These are phyloP conservation scores for Ptychochromis oligacanthus DNA, from an alignment of 2,113 vertebrate genomes.

Conservation along the genomic window DNA sequence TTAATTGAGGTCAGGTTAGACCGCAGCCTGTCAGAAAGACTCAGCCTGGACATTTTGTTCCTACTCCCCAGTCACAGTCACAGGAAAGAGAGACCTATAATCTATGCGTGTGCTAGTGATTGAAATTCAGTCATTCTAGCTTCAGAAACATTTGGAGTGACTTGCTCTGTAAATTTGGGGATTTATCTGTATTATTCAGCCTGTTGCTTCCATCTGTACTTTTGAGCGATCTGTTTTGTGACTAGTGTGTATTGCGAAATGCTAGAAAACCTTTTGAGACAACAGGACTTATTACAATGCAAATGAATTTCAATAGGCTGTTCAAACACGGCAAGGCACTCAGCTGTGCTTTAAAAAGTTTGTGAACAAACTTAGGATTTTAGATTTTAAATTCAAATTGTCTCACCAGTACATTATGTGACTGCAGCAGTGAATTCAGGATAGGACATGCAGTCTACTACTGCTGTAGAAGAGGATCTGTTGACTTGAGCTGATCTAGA, in stretches of 20 bases:
- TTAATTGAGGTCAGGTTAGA: constrained; percentile 27
- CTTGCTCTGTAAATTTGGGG: not conserved
- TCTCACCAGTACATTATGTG: not conserved
- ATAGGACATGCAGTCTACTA: not conserved
- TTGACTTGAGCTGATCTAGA: constrained; percentile 2
- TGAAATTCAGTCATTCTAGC: constrained; percentile 23
- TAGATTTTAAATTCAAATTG: not conserved
- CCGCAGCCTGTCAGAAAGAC: not conserved
- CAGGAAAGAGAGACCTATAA: not conserved
- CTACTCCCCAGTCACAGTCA: not conserved
- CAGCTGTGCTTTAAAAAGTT: not conserved
- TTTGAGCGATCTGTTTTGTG: constrained; percentile 7
- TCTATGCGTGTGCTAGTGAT: not conserved
- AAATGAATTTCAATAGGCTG: not conserved
- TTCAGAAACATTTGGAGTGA: not conserved
- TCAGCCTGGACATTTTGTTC: constrained; percentile 29
- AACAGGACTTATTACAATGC: constrained; percentile 2
- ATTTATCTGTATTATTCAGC: constrained; percentile 27
- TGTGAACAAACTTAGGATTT: not conserved
- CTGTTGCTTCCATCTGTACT: constrained; percentile 51
- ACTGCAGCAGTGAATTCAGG: not conserved
- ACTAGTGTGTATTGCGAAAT: not conserved
- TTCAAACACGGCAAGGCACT: not conserved
- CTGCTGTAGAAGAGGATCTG: not conserved
- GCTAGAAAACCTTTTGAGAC: constrained; percentile 11